Conservation (phyloP, 2,797 vertebrate genomes). For the Amphiprion clarkii region DNA sequence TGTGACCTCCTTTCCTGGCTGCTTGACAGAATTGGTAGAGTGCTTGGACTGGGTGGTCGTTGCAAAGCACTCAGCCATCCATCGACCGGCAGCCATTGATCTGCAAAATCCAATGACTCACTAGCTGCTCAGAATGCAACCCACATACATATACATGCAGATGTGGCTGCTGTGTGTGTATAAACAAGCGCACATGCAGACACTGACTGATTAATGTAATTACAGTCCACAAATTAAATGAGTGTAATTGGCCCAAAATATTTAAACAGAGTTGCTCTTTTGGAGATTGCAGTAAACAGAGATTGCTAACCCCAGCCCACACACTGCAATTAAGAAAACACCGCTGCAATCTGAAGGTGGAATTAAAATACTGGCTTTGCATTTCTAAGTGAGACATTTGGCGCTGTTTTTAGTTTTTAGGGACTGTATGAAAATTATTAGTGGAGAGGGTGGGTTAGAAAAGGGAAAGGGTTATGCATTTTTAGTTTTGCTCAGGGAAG, state of each 20-base stretch:
- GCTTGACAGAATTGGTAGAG: constrained; percentile 61
- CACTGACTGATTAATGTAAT: constrained; percentile 64
- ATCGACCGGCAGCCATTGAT: constrained; percentile 80
- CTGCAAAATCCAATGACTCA: constrained; percentile 76
- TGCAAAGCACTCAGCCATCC: constrained; percentile 78
- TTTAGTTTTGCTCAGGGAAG: background rate
- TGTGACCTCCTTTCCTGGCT: constrained; percentile 73
- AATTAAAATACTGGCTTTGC: constrained; percentile 35
- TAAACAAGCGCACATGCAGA: constrained; percentile 60
- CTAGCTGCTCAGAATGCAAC: constrained; percentile 70
- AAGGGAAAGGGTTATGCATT: background rate
- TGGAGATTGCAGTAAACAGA: constrained; percentile 34
- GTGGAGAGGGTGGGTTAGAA: background rate
- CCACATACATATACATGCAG: constrained; percentile 59
- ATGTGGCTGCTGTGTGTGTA: constrained; percentile 38
- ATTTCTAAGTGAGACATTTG: constrained; percentile 38
- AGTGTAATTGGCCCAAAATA: constrained; percentile 50
- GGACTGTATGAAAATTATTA: background rate
- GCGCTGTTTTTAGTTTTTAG: background rate
- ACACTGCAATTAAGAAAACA: constrained; percentile 46
- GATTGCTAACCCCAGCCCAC: constrained; percentile 46
- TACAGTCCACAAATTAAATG: constrained; percentile 59
- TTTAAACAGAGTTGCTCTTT: constrained; percentile 36
- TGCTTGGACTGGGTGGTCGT: constrained; percentile 68
- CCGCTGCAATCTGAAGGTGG: constrained; percentile 17